Conservation (phyloP, 2,797 vertebrate genomes). For the Peromyscus aztecus region DNA sequence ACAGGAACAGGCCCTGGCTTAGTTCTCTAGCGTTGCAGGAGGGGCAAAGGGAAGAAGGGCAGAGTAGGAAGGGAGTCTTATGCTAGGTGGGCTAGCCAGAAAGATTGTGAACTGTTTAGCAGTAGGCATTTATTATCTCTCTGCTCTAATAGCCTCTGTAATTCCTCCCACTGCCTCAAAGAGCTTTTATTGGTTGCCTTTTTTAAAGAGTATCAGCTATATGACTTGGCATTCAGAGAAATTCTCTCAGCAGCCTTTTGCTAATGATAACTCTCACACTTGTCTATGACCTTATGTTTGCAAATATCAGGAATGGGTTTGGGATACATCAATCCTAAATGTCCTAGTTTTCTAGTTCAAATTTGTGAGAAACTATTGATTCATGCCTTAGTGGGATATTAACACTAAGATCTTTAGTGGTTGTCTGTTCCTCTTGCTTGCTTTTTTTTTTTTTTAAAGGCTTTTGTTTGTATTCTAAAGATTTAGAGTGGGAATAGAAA, state of each 20-base stretch:
- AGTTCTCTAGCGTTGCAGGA: neutral
- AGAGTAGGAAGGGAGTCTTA: neutral
- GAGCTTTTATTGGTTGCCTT: neutral
- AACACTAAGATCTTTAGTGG: neutral
- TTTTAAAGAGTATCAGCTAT: neutral
- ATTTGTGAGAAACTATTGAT: neutral
- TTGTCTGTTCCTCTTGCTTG: neutral
- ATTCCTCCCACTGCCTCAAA: neutral
- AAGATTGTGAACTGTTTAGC: neutral
- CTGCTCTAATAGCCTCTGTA: neutral
- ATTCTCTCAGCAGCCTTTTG: neutral
- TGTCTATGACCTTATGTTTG: neutral
- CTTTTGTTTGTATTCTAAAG: neutral
- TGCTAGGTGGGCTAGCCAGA: neutral
- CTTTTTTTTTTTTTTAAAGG: neutral
- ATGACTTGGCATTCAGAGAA: neutral
- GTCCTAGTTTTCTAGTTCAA: neutral
- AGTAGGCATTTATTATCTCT: neutral
- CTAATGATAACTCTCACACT: neutral
- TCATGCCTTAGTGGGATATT: neutral
- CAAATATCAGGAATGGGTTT: neutral
- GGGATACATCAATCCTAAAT: neutral
- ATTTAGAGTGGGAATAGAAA: too few species aligned
- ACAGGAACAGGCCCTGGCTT: neutral
- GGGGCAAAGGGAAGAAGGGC: too few species aligned